Evolutionary conservation across 2,113 vertebrate species (phyloP).

Genomic region (Larimichthys crocea): DNA sequence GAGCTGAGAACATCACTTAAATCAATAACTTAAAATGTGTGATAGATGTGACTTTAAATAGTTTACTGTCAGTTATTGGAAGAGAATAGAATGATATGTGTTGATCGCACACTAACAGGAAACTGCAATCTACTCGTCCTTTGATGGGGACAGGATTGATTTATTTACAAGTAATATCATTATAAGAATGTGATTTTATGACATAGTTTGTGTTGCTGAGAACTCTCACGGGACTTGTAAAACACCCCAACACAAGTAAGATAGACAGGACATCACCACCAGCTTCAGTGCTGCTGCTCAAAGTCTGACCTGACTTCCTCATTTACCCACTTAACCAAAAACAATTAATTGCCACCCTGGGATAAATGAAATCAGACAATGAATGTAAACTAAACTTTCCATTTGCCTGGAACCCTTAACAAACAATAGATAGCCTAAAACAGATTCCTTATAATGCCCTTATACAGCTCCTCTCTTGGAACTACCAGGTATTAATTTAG

Average conservation of each 20-base stretch:
- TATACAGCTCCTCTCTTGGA: background rate
- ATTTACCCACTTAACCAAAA: conserved; percentile 12
- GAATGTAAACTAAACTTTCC: background rate
- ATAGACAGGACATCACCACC: background rate
- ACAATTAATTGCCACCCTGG: conserved; percentile 30
- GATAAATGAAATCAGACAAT: conserved; percentile 14
- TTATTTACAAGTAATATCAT: too few relatives aligned
- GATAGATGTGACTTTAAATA: background rate
- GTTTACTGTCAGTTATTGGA: background rate
- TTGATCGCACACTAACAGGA: background rate
- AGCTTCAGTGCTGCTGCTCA: conserved; percentile 4
- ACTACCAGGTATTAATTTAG: conserved; percentile 14
- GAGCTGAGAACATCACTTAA: background rate
- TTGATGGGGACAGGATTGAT: background rate
- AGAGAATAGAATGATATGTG: background rate
- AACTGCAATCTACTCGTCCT: background rate
- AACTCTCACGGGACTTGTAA: conserved; percentile 8
- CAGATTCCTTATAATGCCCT: background rate
- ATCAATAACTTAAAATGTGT: background rate
- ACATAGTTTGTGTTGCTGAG: background rate
- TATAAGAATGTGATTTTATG: background rate
- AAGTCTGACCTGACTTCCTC: background rate
- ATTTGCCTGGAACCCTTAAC: background rate
- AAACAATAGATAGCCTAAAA: background rate
- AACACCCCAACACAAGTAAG: conserved; percentile 5